A percentile compares a stretch with the other conserved stretches of the same genome.
Conservation (phyloP, 2,888 invertebrate genomes). For the Athalia rosae region DNA sequence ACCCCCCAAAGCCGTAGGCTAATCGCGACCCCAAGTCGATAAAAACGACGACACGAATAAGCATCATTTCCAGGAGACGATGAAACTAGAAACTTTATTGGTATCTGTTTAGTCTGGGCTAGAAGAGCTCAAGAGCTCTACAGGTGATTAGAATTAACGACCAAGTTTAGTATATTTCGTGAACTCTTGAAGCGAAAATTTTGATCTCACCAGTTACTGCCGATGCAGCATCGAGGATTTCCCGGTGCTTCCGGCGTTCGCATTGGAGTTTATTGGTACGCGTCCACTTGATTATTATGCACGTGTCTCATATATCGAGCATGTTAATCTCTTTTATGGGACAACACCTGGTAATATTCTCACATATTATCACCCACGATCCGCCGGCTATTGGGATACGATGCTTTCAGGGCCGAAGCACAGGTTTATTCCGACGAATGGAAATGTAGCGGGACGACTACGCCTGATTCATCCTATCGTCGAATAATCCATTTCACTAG, state of each 20-base stretch:
- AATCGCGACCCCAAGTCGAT: not conserved
- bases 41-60: no score
- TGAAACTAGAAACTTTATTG: not conserved
- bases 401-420: not conserved
- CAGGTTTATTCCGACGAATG: no score
- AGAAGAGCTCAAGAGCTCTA: no score
- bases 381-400: not conserved
- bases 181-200: no score
- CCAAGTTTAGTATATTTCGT: no score
- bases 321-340: conserved; percentile 14
- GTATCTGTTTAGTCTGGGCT: no score
- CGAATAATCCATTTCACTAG: no score
- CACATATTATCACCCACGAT: conserved; percentile 15
- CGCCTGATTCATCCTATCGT: not conserved
- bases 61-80: not conserved
- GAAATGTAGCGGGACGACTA: no score
- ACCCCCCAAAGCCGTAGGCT: not conserved
- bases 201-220: not conserved
- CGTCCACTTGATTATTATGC: not conserved
- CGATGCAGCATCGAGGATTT: not conserved
- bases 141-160: no score
- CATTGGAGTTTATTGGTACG: no score
- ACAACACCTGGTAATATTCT: conserved; percentile 12
- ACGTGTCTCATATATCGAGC: conserved; percentile 21
- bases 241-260: not conserved